These are phyloP conservation scores for Volucella zonaria DNA, from an alignment of 2,888 invertebrate species.

Conservation along the genomic window DNA sequence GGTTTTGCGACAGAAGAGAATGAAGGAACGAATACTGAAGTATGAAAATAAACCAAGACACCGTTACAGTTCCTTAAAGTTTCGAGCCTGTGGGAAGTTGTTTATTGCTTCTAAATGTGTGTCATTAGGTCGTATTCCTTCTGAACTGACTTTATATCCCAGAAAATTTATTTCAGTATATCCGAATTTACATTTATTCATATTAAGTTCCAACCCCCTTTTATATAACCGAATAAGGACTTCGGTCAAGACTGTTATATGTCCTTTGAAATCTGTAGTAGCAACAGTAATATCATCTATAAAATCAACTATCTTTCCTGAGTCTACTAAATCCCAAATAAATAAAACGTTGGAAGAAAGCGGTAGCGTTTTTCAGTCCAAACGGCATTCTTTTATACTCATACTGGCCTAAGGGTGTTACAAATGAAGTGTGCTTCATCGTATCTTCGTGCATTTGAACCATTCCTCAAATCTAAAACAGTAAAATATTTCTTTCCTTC, in stretches of 20 bases:
- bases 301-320: conserved; percentile 12
- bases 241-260: conserved; percentile 1
- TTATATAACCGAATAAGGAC: conserved; percentile 10
- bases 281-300: conserved; percentile 19
- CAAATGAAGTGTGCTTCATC: conserved; percentile 16
- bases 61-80: conserved; percentile 24
- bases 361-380: conserved; percentile 21
- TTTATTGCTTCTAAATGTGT: conserved; percentile 17
- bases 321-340: conserved; percentile 3
- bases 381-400: conserved; percentile 26
- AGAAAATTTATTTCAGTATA: conserved; percentile 11
- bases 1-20: conserved; percentile 30
- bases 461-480: conserved; percentile 22
- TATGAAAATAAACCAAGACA: conserved; percentile 27
- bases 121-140: conserved; percentile 33
- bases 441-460: conserved; percentile 34
- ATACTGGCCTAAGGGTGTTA: conserved; percentile 14
- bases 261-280: neutral
- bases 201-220: conserved; percentile 21
- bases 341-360: conserved; percentile 24
- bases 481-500: neutral
- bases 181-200: conserved; percentile 39
- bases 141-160: conserved; percentile 34
- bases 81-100: conserved; percentile 1
- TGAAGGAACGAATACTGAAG: conserved; percentile 25